A percentile compares a stretch with the other conserved stretches of the same genome.
Conservation (phyloP, 2,113 vertebrate genomes). For the Hydrochoerus hydrochaeris region DNA sequence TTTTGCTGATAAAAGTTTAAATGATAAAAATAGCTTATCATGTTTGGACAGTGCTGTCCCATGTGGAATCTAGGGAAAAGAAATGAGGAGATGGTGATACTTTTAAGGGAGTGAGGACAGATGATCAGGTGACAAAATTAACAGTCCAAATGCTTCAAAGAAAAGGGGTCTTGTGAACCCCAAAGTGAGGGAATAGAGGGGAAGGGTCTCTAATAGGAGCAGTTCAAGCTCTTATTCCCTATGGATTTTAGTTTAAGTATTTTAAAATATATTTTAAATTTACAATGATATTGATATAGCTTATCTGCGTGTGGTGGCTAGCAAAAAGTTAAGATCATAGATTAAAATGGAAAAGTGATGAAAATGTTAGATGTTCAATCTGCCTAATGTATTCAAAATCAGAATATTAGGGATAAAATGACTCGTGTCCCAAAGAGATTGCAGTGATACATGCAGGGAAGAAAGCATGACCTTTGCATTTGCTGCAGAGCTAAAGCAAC, state of each 20-base stretch:
- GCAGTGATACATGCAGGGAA: background rate
- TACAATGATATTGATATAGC: background rate
- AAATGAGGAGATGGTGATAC: background rate
- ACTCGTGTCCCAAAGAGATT: background rate
- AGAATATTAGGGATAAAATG: background rate
- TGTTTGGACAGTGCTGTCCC: background rate
- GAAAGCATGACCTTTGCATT: constrained; percentile 39
- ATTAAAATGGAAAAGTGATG: background rate
- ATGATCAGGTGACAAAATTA: background rate
- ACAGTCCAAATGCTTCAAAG: background rate
- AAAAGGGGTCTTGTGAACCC: background rate
- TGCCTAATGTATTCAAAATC: constrained; percentile 18
- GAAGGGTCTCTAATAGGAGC: background rate
- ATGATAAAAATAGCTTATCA: background rate
- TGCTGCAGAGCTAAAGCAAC: background rate
- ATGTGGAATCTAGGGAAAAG: background rate
- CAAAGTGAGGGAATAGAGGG: background rate
- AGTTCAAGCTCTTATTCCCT: background rate
- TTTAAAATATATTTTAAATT: constrained; percentile 2
- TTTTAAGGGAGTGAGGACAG: background rate
- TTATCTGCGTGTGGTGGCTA: background rate
- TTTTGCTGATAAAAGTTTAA: background rate
- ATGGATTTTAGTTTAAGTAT: background rate
- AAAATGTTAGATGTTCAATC: background rate
- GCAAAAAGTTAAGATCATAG: background rate